A percentile compares a stretch with the other conserved stretches of the same genome.
Conservation (phyloP, 1,140 invertebrate genomes). For the Listronotus bonariensis region DNA sequence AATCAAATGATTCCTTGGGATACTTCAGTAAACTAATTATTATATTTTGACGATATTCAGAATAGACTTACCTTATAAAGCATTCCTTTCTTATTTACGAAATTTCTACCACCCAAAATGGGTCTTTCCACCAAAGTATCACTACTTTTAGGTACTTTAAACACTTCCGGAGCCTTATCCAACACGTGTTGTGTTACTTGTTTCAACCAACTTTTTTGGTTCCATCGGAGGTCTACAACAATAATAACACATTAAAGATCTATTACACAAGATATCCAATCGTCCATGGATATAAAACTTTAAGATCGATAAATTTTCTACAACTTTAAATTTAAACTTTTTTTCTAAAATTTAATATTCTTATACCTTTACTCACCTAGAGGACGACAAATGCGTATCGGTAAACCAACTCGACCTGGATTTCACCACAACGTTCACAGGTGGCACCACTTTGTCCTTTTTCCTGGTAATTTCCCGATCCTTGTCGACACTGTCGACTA, state of each 20-base stretch:
- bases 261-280: not conserved
- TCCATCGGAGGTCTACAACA: not conserved
- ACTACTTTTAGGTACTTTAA: constrained; percentile 40
- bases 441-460: not conserved
- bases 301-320: no score
- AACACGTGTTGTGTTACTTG: constrained; percentile 46
- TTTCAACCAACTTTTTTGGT: constrained; percentile 45
- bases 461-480: constrained; percentile 11
- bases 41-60: no score
- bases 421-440: constrained; percentile 6
- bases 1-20: no score
- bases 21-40: no score
- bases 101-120: constrained; percentile 40
- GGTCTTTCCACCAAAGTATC: constrained; percentile 43
- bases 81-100: constrained; percentile 51
- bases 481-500: not conserved
- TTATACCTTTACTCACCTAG: constrained; percentile 8
- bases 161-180: constrained; percentile 48
- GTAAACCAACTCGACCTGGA: constrained; percentile 47
- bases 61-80: constrained; percentile 46
- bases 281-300: not conserved
- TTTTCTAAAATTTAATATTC: no score
- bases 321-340: no score
- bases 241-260: not conserved
- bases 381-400: constrained; percentile 10